phyloP scores from a whole-genome alignment of 2,797 vertebrate genomes.

The Prionace glauca region DNA sequence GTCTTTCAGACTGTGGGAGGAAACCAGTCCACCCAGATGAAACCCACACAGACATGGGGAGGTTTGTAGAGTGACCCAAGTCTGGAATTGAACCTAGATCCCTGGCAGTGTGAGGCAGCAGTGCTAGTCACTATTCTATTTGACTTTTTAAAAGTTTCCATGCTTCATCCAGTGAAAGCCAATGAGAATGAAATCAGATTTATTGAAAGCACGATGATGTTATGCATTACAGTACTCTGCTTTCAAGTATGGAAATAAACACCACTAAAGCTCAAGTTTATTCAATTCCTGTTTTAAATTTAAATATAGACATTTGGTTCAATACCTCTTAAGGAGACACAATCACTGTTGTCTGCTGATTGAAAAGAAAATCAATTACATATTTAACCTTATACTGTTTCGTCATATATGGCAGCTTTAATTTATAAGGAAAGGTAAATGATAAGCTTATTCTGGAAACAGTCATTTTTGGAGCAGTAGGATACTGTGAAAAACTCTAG shows the following conservation, averaged over 20 bases:
- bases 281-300: neutral
- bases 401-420: neutral
- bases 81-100: too few relatives aligned
- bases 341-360: neutral
- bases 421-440: neutral
- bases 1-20: too few relatives aligned
- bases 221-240: neutral
- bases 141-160: neutral
- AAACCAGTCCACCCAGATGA: too few relatives aligned
- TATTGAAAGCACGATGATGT: neutral
- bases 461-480: neutral
- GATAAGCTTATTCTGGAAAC: neutral
- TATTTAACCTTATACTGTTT: neutral
- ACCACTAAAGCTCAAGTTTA: neutral
- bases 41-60: too few relatives aligned
- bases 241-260: neutral
- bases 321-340: neutral
- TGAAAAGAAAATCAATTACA: neutral
- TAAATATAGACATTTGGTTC: neutral
- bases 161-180: neutral
- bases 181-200: neutral
- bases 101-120: too few relatives aligned
- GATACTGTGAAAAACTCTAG: neutral
- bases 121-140: neutral
- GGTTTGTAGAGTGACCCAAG: too few relatives aligned